Evolutionary conservation across 1,140 invertebrate genomes (phyloP), one percentile per base, ranked within the genome.

Genomic region (Leptinotarsa defecta): DNA sequence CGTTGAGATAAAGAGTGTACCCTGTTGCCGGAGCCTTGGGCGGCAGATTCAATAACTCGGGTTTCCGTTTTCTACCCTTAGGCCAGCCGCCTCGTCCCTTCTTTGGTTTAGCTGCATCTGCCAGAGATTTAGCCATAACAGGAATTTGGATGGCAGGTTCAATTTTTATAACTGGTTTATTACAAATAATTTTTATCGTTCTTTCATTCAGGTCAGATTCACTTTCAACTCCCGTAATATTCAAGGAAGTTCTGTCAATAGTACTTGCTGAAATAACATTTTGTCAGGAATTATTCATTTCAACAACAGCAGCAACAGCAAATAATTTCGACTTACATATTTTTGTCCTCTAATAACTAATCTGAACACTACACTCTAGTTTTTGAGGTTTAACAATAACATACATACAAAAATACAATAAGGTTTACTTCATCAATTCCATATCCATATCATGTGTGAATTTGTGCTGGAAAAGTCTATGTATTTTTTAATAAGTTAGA

Each of bases 31-130:
- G 89, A 48, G 89, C 89, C 82, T 89, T 88, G 15, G 89, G 89
- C 15, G 88, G 87, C 68, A 87, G 84, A 76, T 88, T 85, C 22
- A 88, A 81, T 65, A 86, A 71, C 72, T 87, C 86, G 20, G 87
- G 87, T 82, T 90, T 91, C 52, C 90, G 79, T 82, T 89, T 90
- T 57, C 89, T 86, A 1, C 90, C 90, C 85, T 91, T 91, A 4
- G 90, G 90, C 90, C 90, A 91, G 3, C 90, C 90, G 74, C 90
- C 89, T 83, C 88, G 86, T 67, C 85, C 85, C 83, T 90, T 90
- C 77, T 81, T 82, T 62, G 82, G 79, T 57, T 78, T 80, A 27
- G 73, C 48, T 3, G 77, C 74, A 34, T 76, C 75, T 8, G 48
- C 52, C n/a, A 57, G n/a, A 57, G n/a, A n/a, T 57, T 57, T 57